Evolutionary conservation across 2,113 vertebrate genomes (phyloP), one percentile per base, ranked within the genome.

Genomic region (Trogon melanurus): DNA sequence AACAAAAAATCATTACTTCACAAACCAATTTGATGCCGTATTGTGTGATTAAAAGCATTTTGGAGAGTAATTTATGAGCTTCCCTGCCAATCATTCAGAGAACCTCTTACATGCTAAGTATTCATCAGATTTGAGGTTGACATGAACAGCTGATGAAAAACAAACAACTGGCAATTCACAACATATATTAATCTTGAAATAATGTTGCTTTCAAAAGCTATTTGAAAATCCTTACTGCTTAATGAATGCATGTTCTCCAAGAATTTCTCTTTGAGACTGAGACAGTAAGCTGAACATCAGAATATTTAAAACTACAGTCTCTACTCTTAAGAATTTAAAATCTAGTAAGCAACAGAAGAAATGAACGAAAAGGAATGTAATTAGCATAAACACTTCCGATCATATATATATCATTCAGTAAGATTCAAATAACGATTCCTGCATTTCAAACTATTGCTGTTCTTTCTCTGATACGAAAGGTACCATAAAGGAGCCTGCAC

Each of bases 31-130:
- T 88, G 53, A 82, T 75, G 57, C 29, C 41, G 21, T 88, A 51
- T 4, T 71, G 34, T 75, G 41, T 41, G 58, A 93, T 76, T 94
- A 85, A 96, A 89, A 88, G 25, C 23, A 87, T 91, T 93, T 84
- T 89, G 57, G 48, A 94, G 32, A 48, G 29, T 29, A 83, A 89
- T 8, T 89, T 50, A 82, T 69, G 41, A 75, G 34, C 27, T 91
- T 81, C 32, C 41, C 56, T 79, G 47, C 16, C 89, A 95, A 54
- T 85, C 62, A 94, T 69, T 91, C 38, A 45, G 41, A 61, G 41
- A 65, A 70, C n/a, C 38, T 83, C 10, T 60, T 56, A 44, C 4
- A 64, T 10, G 19, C 38, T 26, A 85, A 48, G 17, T 38, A 66
- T 80, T 80, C 48, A 41, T 65, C 45, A 62, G 17, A 44, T 79